These are phyloP conservation scores for Drosophila putrida DNA, from an alignment of 2,888 invertebrate genomes.

Conservation along the genomic window DNA sequence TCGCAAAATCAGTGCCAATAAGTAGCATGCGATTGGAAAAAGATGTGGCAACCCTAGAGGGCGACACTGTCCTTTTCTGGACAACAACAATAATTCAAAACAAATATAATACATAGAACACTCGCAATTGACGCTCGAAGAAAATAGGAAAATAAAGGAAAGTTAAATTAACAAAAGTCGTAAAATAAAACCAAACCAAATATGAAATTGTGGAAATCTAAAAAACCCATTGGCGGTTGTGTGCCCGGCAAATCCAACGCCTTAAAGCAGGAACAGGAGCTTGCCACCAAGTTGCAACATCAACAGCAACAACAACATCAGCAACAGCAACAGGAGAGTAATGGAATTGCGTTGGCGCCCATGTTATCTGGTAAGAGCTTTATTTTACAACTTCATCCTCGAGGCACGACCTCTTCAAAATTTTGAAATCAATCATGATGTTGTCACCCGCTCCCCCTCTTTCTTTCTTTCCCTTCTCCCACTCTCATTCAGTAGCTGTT, in stretches of 20 bases:
- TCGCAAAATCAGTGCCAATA: slow-evolving; percentile 7
- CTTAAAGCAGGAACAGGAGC: slow-evolving; percentile 82
- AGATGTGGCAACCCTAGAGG: slow-evolving; percentile 19
- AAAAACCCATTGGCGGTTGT: slow-evolving; percentile 85
- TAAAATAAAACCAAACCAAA: slow-evolving; percentile 15
- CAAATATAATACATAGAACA: slow-evolving; percentile 6
- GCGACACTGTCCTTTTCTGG: slow-evolving; percentile 1
- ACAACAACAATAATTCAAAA: not conserved
- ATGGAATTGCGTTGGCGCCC: slow-evolving; percentile 83
- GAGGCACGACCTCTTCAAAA: slow-evolving; percentile 17
- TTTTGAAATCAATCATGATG: slow-evolving; percentile 27
- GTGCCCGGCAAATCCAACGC: slow-evolving; percentile 84
- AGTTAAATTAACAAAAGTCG: not conserved
- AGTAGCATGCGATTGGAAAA: slow-evolving; percentile 9
- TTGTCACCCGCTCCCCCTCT: slow-evolving; percentile 5
- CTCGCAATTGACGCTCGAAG: not conserved
- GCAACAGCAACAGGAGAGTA: slow-evolving; percentile 57
- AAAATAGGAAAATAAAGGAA: not conserved
- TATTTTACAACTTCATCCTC: slow-evolving; percentile 6
- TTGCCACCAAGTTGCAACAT: slow-evolving; percentile 53
- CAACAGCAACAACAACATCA: slow-evolving; percentile 58
- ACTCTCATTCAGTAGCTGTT: not conserved
- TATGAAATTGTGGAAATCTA: slow-evolving; percentile 86
- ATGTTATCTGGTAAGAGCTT: slow-evolving; percentile 83
- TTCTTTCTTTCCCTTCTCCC: not conserved